Percentiles rank a stretch among this genome's conserved stretches.
Conservation (phyloP, 2,888 invertebrate species). For the Sarcophaga rosellei region DNA sequence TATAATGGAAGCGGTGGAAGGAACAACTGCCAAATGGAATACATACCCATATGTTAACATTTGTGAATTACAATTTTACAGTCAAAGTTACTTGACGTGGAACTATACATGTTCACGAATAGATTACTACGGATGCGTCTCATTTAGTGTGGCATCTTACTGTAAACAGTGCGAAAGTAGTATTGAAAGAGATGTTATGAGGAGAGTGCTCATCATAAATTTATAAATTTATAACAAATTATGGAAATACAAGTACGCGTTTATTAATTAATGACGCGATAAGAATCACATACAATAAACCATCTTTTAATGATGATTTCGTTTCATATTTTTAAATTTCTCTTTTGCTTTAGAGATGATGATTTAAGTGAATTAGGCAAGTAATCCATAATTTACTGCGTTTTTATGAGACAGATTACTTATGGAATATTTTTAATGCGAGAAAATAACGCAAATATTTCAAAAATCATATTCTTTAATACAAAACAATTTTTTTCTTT, state of each 20-base stretch:
- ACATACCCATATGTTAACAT: no score
- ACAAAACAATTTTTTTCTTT: conserved; percentile 36
- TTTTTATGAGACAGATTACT: no score
- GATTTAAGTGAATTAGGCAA: no score
- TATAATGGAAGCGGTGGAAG: conserved; percentile 25
- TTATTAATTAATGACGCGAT: conserved; percentile 72
- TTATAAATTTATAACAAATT: conserved; percentile 78
- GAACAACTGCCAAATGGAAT: not conserved
- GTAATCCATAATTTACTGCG: no score
- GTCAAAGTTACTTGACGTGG: not conserved
- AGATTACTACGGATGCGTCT: not conserved
- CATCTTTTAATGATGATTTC: conserved; percentile 20
- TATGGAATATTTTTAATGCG: not conserved
- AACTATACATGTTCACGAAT: not conserved
- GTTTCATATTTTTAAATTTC: not conserved
- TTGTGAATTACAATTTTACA: not conserved
- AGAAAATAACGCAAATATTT: not conserved
- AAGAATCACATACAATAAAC: conserved; percentile 65
- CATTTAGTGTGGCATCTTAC: no score
- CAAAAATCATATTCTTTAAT: conserved; percentile 29
- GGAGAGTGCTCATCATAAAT: conserved; percentile 71
- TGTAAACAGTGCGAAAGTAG: no score
- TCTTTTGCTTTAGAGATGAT: not conserved
- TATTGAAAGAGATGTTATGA: not conserved
- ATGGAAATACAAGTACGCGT: conserved; percentile 66